Conservation (phyloP, 2,113 vertebrate genomes). For the Pangasianodon gigas region DNA sequence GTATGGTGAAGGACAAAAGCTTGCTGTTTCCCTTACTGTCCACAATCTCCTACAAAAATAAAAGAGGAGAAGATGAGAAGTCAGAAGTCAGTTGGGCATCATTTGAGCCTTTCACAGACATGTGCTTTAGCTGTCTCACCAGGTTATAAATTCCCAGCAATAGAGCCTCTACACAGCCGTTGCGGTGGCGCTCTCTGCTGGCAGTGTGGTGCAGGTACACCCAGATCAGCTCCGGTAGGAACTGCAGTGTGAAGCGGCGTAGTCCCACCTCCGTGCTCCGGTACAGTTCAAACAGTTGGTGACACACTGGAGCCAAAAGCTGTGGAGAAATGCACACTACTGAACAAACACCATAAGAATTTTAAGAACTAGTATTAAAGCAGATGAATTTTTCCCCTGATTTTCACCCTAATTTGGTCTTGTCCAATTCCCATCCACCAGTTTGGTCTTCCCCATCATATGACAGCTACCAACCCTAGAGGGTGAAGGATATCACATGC, state of each 20-base stretch:
- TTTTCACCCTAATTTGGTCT: not conserved
- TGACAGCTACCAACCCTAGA: not conserved
- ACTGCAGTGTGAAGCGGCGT: conserved; percentile 94
- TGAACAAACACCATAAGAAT: not conserved
- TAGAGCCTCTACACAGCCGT: conserved; percentile 94
- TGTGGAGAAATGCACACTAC: conserved; percentile 56
- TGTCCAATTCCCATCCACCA: not conserved
- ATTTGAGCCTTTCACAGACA: not conserved
- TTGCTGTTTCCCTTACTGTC: conserved; percentile 98
- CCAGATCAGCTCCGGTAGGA: conserved; percentile 95
- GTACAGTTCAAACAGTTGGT: conserved; percentile 96
- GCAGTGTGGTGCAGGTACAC: conserved; percentile 89
- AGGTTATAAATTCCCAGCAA: conserved; percentile 97
- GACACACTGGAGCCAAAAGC: conserved; percentile 98
- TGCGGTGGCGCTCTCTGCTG: conserved; percentile 93
- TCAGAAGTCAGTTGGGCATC: not conserved
- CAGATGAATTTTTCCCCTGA: not conserved
- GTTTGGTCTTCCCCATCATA: not conserved
- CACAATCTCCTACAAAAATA: conserved; percentile 88
- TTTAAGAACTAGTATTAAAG: not conserved
- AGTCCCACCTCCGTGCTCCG: conserved; percentile 91
- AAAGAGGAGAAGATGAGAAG: not conserved
- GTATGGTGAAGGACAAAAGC: conserved; percentile 96
- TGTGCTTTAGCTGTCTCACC: conserved; percentile 72
- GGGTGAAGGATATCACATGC: not conserved